Percentiles rank a stretch among this genome's conserved stretches.
These are phyloP conservation scores for Gobionotothen gibberifrons DNA, from an alignment of 2,797 vertebrate genomes.

Conservation along the genomic window DNA sequence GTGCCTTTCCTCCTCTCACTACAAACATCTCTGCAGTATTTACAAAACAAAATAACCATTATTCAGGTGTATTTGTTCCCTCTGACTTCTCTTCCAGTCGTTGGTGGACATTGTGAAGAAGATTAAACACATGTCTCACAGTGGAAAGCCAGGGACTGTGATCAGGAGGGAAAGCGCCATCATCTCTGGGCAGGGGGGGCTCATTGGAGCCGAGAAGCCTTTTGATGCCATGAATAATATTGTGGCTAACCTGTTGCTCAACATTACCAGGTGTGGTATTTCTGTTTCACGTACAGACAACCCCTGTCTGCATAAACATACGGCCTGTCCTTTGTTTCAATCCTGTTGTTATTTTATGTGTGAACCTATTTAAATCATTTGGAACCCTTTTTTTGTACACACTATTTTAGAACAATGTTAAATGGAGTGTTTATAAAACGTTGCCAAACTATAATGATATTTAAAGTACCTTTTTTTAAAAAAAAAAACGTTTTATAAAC, in stretches of 20 bases:
- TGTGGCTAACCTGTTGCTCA: slow-evolving; percentile 94
- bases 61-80: neutral
- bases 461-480: too few species aligned
- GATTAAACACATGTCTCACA: slow-evolving; percentile 86
- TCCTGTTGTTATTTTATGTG: too few species aligned
- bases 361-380: too few species aligned
- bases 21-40: neutral
- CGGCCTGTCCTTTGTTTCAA: too few species aligned
- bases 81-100: slow-evolving; percentile 80
- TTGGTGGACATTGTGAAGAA: slow-evolving; percentile 94
- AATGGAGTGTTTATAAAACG: too few species aligned
- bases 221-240: slow-evolving; percentile 99
- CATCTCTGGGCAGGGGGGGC: slow-evolving; percentile 83
- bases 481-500: too few species aligned
- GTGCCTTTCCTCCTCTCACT: neutral
- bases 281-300: neutral
- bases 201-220: slow-evolving; percentile 85
- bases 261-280: slow-evolving; percentile 90
- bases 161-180: slow-evolving; percentile 86
- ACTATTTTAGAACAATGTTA: too few species aligned
- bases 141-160: slow-evolving; percentile 80
- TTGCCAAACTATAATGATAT: too few species aligned
- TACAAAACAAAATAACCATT: neutral
- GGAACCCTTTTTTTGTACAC: too few species aligned
- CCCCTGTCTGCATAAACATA: neutral